These are phyloP conservation scores for Amphipoea lucens DNA, from an alignment of 2,888 invertebrate species.

Conservation along the genomic window DNA sequence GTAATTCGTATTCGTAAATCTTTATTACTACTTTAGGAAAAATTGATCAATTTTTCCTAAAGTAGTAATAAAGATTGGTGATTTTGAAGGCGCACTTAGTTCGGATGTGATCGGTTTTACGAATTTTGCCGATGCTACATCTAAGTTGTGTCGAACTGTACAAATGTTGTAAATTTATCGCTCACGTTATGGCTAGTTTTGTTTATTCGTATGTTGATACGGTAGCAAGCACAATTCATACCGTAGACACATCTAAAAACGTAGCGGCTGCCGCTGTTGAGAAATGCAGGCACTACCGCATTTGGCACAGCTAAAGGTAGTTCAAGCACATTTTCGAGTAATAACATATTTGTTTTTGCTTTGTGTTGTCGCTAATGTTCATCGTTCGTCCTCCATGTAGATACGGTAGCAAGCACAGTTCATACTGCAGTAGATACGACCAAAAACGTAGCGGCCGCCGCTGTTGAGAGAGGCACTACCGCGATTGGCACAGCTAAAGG, in stretches of 20 bases:
- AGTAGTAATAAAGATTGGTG: no score
- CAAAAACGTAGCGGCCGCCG: conserved; percentile 29
- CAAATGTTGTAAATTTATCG: conserved; percentile 1
- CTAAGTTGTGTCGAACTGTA: no score
- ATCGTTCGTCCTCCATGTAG: conserved; percentile 4
- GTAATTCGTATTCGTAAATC: no score
- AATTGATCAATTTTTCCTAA: no score
- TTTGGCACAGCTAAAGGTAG: conserved; percentile 68
- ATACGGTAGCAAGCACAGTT: conserved; percentile 37
- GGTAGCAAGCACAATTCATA: conserved; percentile 62
- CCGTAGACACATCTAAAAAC: conserved; percentile 70
- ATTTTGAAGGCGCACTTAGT: no score
- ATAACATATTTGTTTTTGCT: neutral
- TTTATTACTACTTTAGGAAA: no score
- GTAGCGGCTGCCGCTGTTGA: conserved; percentile 68
- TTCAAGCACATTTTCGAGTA: neutral
- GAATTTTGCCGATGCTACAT: no score
- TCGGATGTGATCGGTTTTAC: no score
- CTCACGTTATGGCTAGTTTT: conserved; percentile 11
- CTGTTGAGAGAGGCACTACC: conserved; percentile 27
- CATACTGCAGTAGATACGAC: conserved; percentile 34
- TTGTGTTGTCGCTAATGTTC: conserved; percentile 16
- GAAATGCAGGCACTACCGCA: conserved; percentile 59
- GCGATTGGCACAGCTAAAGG: conserved; percentile 28
- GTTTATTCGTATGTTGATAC: conserved; percentile 49